Percentiles rank a stretch among this genome's conserved stretches.
Conservation (phyloP, 1,140 invertebrate species). For the Magallana gigas region DNA sequence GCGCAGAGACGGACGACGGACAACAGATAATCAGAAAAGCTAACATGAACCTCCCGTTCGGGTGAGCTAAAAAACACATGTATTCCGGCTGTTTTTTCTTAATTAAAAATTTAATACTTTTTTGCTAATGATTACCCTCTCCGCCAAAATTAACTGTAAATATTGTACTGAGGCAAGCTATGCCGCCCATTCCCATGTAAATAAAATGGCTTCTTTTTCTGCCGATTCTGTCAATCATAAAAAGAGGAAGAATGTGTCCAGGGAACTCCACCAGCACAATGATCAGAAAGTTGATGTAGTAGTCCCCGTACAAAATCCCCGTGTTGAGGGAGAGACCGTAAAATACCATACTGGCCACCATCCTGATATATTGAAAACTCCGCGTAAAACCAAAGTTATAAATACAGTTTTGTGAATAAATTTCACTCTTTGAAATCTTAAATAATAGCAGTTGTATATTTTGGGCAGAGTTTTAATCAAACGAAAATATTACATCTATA, state of each 20-base stretch:
- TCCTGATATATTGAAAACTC: constrained; percentile 79
- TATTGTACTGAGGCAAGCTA: constrained; percentile 62
- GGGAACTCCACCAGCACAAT: constrained; percentile 87
- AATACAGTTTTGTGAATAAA: too few species aligned
- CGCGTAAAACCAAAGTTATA: too few species aligned
- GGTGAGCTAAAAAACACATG: too few species aligned
- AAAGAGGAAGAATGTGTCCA: constrained; percentile 83
- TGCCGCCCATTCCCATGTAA: constrained; percentile 65
- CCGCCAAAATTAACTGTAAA: constrained; percentile 59
- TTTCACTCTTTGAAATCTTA: too few species aligned
- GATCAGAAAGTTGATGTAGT: constrained; percentile 72
- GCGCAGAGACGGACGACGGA: too few species aligned
- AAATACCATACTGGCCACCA: constrained; percentile 83
- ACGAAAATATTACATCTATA: too few species aligned
- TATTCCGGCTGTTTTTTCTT: not conserved
- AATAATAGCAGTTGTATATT: too few species aligned
- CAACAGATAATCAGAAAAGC: too few species aligned
- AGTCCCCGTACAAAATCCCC: constrained; percentile 57
- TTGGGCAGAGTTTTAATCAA: too few species aligned
- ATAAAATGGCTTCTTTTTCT: constrained; percentile 61
- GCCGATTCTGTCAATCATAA: constrained; percentile 73
- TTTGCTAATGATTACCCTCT: constrained; percentile 15
- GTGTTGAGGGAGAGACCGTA: constrained; percentile 83
- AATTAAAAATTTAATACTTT: not conserved
- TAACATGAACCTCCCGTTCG: too few species aligned